A percentile compares a stretch with the other conserved stretches of the same genome.
phyloP scores from a whole-genome alignment of 2,888 invertebrate genomes.

The Coelinius sp. region DNA sequence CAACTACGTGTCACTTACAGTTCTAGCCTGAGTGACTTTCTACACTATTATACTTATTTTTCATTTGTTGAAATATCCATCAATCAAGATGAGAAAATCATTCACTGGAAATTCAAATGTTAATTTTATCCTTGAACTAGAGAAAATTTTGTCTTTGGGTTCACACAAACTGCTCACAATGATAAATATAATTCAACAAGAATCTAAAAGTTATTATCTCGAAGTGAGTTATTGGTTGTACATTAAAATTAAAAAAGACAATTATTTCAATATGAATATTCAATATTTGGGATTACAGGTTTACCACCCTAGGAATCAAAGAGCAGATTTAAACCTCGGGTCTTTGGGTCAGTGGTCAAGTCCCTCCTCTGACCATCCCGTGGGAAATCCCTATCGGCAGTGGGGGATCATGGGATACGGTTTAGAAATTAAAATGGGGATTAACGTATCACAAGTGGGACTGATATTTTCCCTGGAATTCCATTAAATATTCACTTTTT shows the following conservation, averaged over 20 bases:
- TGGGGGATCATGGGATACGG: slow-evolving; percentile 58
- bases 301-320: neutral
- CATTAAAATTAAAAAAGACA: neutral
- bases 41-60: slow-evolving; percentile 14
- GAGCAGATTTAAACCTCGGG: slow-evolving; percentile 18
- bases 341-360: slow-evolving; percentile 51
- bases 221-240: too few relatives aligned
- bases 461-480: slow-evolving; percentile 15
- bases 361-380: slow-evolving; percentile 42
- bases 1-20: slow-evolving; percentile 25
- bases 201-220: too few relatives aligned
- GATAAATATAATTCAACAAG: too few relatives aligned
- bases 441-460: slow-evolving; percentile 35
- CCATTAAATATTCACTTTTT: neutral
- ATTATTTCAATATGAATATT: slow-evolving; percentile 19
- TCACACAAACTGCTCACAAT: too few relatives aligned
- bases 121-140: neutral
- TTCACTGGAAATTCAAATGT: neutral
- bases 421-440: slow-evolving; percentile 50
- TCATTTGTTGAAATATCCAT: slow-evolving; percentile 23
- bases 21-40: slow-evolving; percentile 23
- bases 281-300: slow-evolving; percentile 34
- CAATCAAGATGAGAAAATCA: neutral
- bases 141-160: too few relatives aligned
- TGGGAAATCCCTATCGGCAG: slow-evolving; percentile 51